Conservation (phyloP, 2,888 invertebrate species). For the Aspidapion aeneum region DNA sequence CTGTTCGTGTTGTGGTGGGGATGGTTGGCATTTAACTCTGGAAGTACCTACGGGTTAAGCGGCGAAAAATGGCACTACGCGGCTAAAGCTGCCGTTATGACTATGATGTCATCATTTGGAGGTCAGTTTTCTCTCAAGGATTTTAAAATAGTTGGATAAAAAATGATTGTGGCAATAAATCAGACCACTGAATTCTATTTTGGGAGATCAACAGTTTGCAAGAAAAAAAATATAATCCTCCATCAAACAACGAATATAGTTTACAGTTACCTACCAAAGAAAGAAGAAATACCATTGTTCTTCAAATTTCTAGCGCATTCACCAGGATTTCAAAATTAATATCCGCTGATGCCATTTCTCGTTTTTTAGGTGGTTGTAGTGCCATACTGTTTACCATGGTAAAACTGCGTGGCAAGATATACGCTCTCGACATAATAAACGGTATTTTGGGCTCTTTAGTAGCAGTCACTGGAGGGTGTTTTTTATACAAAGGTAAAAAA, state of each 20-base stretch:
- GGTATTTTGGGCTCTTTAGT: slow-evolving; percentile 85
- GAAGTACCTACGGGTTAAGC: slow-evolving; percentile 76
- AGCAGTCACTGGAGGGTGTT: slow-evolving; percentile 85
- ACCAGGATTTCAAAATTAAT: no score
- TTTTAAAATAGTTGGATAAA: no score
- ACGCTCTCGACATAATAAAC: slow-evolving; percentile 84
- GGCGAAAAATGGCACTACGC: slow-evolving; percentile 82
- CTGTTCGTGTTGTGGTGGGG: slow-evolving; percentile 96
- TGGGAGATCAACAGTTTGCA: no score
- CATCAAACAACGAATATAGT: no score
- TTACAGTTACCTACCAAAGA: no score
- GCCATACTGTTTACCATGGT: slow-evolving; percentile 64
- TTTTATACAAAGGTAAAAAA: slow-evolving; percentile 60
- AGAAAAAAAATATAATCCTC: no score
- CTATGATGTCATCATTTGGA: slow-evolving; percentile 88
- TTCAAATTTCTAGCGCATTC: no score
- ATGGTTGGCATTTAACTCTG: slow-evolving; percentile 94
- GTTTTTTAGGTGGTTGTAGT: slow-evolving; percentile 61
- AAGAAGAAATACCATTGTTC: no score
- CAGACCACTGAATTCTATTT: no score
- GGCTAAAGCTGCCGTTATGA: slow-evolving; percentile 84
- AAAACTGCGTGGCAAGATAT: slow-evolving; percentile 66
- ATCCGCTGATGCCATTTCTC: no score
- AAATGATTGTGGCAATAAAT: no score
- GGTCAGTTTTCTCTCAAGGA: no score